Evolutionary conservation across 2,113 vertebrate species (phyloP).

Genomic region (Pseudolaguvia tuberculata): DNA sequence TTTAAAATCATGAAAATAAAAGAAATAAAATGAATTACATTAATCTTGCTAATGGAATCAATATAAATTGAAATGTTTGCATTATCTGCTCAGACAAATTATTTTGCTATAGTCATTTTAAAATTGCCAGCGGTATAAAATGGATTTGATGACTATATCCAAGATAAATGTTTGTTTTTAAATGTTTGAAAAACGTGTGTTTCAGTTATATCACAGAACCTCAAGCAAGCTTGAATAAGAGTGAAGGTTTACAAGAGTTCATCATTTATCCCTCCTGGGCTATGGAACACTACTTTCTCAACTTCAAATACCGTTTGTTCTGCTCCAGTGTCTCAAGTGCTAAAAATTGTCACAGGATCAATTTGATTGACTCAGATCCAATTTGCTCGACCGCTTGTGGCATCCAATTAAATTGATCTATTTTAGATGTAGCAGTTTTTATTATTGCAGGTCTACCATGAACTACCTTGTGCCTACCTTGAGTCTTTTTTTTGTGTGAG

Average conservation of each 20-base stretch:
- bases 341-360: slow-evolving; percentile 49
- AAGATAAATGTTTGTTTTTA: neutral
- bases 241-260: slow-evolving; percentile 35
- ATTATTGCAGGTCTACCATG: slow-evolving; percentile 39
- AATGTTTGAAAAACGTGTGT: slow-evolving; percentile 4
- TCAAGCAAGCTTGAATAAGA: slow-evolving; percentile 31
- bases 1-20: neutral
- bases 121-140: neutral
- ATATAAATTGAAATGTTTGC: neutral
- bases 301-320: slow-evolving; percentile 35
- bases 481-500: slow-evolving; percentile 14
- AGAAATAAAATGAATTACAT: neutral
- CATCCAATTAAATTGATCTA: slow-evolving; percentile 56
- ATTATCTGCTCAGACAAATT: neutral
- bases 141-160: neutral
- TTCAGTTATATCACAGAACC: neutral
- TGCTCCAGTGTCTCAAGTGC: slow-evolving; percentile 32
- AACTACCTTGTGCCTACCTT: slow-evolving; percentile 17
- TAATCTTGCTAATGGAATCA: neutral
- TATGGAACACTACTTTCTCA: slow-evolving; percentile 25
- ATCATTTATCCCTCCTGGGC: slow-evolving; percentile 31
- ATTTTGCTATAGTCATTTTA: neutral
- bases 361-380: slow-evolving; percentile 48
- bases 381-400: slow-evolving; percentile 46
- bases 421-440: slow-evolving; percentile 41